A percentile compares a stretch with the other conserved stretches of the same genome.
These are phyloP conservation scores for Setipinna tenuifilis DNA, from an alignment of 2,797 vertebrate species.

Conservation along the genomic window DNA sequence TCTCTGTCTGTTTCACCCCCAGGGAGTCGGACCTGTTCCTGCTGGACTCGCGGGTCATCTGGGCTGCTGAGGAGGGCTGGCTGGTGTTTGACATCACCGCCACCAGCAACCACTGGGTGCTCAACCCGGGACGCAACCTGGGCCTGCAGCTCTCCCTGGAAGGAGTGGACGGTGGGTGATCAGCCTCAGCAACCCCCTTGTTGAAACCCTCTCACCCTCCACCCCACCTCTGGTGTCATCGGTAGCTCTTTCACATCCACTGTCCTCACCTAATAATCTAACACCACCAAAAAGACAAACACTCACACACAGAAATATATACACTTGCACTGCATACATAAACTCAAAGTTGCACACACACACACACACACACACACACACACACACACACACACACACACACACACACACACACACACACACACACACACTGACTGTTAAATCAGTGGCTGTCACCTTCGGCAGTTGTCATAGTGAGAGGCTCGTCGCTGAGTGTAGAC, in stretches of 20 bases:
- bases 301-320: neutral
- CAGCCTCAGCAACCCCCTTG: neutral
- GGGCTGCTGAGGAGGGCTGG: constrained; percentile 97
- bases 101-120: constrained; percentile 98
- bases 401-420: neutral
- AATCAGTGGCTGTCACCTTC: neutral
- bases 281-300: neutral
- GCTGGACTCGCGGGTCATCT: constrained; percentile 93
- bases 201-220: neutral
- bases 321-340: neutral
- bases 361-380: neutral
- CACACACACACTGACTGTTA: neutral
- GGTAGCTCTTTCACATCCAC: neutral
- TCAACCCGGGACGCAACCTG: constrained; percentile 92
- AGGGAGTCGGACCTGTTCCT: constrained; percentile 94
- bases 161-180: constrained; percentile 82
- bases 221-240: neutral
- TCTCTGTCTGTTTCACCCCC: constrained; percentile 39
- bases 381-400: neutral
- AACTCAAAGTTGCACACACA: neutral
- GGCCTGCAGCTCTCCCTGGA: constrained; percentile 93
- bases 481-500: neutral
- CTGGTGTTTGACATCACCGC: constrained; percentile 95
- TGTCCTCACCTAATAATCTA: neutral
- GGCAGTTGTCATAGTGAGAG: neutral